Evolutionary conservation across 2,797 vertebrate genomes (phyloP), one percentile per base, ranked within the genome.

Genomic region (Champsocephalus esox): DNA sequence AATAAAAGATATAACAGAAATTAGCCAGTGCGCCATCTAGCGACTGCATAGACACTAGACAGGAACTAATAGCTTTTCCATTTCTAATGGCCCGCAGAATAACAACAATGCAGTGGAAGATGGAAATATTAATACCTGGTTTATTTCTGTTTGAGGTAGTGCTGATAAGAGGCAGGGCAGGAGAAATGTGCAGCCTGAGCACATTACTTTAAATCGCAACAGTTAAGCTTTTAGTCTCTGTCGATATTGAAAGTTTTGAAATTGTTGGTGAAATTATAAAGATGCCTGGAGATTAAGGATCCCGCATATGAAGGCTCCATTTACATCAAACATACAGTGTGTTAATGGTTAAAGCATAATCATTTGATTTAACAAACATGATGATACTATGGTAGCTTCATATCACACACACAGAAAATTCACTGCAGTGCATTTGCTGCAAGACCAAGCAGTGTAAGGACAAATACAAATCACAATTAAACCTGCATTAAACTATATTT

Each of bases 21-120:
- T 81, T 24, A 55, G 50, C 66, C 75, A 44, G 57, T 46, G 87
- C 87, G 89, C 90, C 91, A 88, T 77, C 89, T 90, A 90, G 84
- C 49, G 84, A 60, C 56, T 0, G 24, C 13, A 13, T 46, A 68
- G 72, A 71, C 72, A 57, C 12, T 46, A 68, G 72, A 71, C 72
- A 57, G 54, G 49, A 74, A 50, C 54, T 58, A 1, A 56, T 21
- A 28, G 49, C 60, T 80, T 50, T 69, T 28, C 58, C 58, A 43
- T 65, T 5, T 38, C 34, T 38, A 38, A 71, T 59, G 60, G 45
- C 46, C 78, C 73, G 69, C 77, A 88, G 73, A 82, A 51, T 41
- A 85, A 78, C 77, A 86, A 59, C 71, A 73, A 60, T 68, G 49
- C 68, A 58, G 82, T 50, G 66, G 50, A 62, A 49, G 54, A 48